phyloP scores from a whole-genome alignment of 2,888 invertebrate species.

The Steromphala cineraria region DNA sequence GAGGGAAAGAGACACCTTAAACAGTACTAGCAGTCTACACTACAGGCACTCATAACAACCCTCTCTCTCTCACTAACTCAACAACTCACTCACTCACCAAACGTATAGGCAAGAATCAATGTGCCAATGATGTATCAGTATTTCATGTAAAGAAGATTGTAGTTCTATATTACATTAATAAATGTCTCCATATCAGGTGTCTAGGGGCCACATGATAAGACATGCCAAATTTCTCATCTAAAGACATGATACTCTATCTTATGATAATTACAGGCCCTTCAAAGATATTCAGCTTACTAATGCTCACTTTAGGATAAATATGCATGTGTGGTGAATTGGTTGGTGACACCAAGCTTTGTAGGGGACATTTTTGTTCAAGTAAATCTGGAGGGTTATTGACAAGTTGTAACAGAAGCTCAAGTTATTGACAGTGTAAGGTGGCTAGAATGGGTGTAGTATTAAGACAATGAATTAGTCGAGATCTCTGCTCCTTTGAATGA shows the following conservation, averaged over 20 bases:
- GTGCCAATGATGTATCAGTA: slow-evolving; percentile 6
- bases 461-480: neutral
- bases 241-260: neutral
- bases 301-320: slow-evolving; percentile 8
- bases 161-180: slow-evolving; percentile 23
- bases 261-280: neutral
- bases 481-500: neutral
- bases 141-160: slow-evolving; percentile 2
- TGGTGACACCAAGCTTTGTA: neutral
- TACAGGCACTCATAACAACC: too few relatives aligned
- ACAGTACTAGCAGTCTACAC: too few relatives aligned
- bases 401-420: neutral
- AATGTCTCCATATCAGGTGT: slow-evolving; percentile 20
- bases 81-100: neutral
- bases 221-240: slow-evolving; percentile 10
- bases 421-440: neutral
- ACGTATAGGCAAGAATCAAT: neutral
- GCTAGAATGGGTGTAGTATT: neutral
- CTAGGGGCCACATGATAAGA: neutral
- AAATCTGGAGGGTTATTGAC: neutral
- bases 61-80: too few relatives aligned
- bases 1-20: too few relatives aligned
- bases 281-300: slow-evolving; percentile 6
- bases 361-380: neutral
- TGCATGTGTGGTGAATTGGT: neutral